phyloP scores from a whole-genome alignment of 1,140 invertebrate species.

The Parasteatoda tepidariorum region DNA sequence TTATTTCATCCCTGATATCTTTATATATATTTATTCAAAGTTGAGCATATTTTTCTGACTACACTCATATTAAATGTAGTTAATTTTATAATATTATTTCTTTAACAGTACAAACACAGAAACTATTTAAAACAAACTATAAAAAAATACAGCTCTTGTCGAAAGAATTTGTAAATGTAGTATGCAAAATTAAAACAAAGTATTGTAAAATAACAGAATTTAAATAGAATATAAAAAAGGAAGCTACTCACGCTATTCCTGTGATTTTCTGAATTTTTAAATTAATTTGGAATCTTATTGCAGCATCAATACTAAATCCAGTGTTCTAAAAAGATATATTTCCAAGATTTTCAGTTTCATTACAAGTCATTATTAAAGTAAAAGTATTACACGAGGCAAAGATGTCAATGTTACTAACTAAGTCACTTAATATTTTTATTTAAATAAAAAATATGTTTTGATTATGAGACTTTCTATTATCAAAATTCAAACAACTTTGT shows the following conservation, averaged over 20 bases:
- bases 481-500: no score
- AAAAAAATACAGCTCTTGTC: not conserved
- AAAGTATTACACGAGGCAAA: no score
- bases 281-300: conserved; percentile 46
- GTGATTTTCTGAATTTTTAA: conserved; percentile 31
- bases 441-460: no score
- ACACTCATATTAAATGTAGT: no score
- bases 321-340: conserved; percentile 39
- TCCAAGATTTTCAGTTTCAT: no score
- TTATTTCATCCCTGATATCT: no score
- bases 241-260: conserved; percentile 55
- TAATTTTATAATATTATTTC: no score
- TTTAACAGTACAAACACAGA: no score
- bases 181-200: not conserved
- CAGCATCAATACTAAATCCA: conserved; percentile 53
- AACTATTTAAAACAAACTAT: not conserved
- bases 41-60: not conserved
- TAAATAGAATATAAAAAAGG: not conserved
- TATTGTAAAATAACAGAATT: not conserved
- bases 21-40: not conserved
- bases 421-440: no score
- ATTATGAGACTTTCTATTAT: no score
- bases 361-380: no score
- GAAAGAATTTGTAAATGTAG: not conserved
- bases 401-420: no score